phyloP scores from a whole-genome alignment of 92 coral and sea anemone genomes.

The Blastomussa wellsi region DNA sequence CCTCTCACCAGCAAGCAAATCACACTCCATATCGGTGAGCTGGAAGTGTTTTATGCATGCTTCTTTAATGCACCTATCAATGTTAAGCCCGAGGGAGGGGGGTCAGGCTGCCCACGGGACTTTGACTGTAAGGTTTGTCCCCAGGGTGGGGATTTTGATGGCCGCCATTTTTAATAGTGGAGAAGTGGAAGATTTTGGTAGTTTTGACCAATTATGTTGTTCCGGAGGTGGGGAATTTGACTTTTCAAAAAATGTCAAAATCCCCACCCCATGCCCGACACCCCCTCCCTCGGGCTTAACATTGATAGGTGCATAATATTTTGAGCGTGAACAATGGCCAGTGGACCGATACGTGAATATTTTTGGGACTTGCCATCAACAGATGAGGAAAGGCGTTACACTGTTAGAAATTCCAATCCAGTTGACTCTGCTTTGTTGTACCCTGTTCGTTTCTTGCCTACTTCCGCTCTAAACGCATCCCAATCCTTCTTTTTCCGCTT shows the following conservation, averaged over 20 bases:
- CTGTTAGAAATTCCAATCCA: conserved; percentile 44
- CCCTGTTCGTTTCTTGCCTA: conserved; percentile 50
- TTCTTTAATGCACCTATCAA: conserved; percentile 58
- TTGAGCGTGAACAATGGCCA: conserved; percentile 66
- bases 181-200: too few relatives aligned
- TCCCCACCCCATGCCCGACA: too few relatives aligned
- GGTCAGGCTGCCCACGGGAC: too few relatives aligned
- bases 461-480: conserved; percentile 49
- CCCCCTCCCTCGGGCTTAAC: too few relatives aligned
- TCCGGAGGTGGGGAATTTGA: too few relatives aligned
- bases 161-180: too few relatives aligned
- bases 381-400: background rate
- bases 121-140: too few relatives aligned
- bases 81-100: too few relatives aligned
- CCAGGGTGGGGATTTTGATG: too few relatives aligned
- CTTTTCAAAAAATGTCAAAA: too few relatives aligned
- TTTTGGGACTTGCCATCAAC: conserved; percentile 54
- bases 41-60: conserved; percentile 68
- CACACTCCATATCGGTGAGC: conserved; percentile 64
- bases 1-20: conserved; percentile 68
- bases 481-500: conserved; percentile 31
- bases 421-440: conserved; percentile 43
- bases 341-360: conserved; percentile 67
- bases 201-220: too few relatives aligned
- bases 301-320: too few relatives aligned